phyloP scores from a whole-genome alignment of 2,113 vertebrate genomes.

The Vulpes lagopus region DNA sequence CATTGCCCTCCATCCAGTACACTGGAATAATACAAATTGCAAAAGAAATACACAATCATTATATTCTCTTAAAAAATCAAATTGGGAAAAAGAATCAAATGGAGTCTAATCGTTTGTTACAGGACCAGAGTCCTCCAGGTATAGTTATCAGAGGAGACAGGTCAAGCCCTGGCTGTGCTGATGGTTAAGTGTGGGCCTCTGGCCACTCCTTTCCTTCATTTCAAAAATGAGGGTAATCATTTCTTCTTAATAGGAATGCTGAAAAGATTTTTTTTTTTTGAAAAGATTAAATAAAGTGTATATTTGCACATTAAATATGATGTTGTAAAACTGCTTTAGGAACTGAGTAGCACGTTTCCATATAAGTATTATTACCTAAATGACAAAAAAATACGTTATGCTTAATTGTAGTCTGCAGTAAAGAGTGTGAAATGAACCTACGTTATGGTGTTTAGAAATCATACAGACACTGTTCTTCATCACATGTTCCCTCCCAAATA shows the following conservation, averaged over 20 bases:
- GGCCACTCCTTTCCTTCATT: neutral
- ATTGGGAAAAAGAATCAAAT: neutral
- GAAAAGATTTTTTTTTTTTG: neutral
- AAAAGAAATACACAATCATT: neutral
- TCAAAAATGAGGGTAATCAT: neutral
- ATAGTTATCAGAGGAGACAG: accelerated
- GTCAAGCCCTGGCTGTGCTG: neutral
- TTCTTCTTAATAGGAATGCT: neutral
- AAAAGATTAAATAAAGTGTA: neutral
- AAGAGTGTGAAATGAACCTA: neutral
- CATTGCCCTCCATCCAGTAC: neutral
- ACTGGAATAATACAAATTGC: neutral
- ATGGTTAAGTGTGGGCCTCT: neutral
- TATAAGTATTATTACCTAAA: constrained; percentile 24
- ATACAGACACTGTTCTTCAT: neutral
- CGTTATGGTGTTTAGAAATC: neutral
- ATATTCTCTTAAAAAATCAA: neutral
- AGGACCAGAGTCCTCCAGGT: neutral
- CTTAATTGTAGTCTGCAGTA: neutral
- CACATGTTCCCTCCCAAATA: neutral
- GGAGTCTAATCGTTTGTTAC: neutral
- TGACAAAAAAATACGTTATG: neutral
- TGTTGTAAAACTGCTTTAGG: neutral
- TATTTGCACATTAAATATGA: neutral
- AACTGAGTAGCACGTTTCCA: constrained; percentile 29